Evolutionary conservation across 2,888 invertebrate species (phyloP).

Genomic region (Philonicus albiceps): DNA sequence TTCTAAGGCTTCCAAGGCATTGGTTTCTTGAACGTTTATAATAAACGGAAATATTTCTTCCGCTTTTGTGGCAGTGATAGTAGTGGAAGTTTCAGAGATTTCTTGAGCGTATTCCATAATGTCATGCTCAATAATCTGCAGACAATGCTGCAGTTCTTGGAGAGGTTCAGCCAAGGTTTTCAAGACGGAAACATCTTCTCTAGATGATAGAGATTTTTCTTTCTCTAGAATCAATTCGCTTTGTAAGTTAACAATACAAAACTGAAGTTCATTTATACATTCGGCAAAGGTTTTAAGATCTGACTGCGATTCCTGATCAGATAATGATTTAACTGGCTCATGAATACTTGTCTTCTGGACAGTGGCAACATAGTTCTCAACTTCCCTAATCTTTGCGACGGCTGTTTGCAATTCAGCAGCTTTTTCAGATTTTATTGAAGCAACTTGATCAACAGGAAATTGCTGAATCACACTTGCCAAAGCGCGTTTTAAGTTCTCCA

Average conservation of each 20-base stretch:
- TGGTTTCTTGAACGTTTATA: constrained; percentile 53
- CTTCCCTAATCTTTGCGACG: constrained; percentile 60
- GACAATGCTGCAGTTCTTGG: constrained; percentile 55
- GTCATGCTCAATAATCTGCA: constrained; percentile 53
- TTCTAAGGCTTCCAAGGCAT: constrained; percentile 52
- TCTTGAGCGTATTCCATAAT: constrained; percentile 52
- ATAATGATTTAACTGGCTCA: constrained; percentile 55
- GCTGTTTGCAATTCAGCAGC: constrained; percentile 54
- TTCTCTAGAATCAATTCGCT: constrained; percentile 51
- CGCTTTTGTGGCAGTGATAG: constrained; percentile 49
- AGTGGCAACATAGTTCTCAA: constrained; percentile 61
- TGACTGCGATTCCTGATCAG: constrained; percentile 2
- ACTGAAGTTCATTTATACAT: constrained; percentile 56
- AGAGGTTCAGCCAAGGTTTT: constrained; percentile 55
- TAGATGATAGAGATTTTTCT: constrained; percentile 51
- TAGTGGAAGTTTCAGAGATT: constrained; percentile 45
- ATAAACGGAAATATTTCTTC: constrained; percentile 53
- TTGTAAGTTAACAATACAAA: constrained; percentile 58
- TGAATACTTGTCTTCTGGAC: constrained; percentile 58
- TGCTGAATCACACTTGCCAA: constrained; percentile 56
- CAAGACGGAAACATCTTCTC: constrained; percentile 52
- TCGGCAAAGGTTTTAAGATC: constrained; percentile 58
- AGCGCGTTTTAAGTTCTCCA: constrained; percentile 56
- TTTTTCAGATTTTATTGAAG: constrained; percentile 51
- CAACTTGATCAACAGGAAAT: constrained; percentile 53